phyloP scores from a whole-genome alignment of 2,888 invertebrate species.

The Crepidodera aurea region DNA sequence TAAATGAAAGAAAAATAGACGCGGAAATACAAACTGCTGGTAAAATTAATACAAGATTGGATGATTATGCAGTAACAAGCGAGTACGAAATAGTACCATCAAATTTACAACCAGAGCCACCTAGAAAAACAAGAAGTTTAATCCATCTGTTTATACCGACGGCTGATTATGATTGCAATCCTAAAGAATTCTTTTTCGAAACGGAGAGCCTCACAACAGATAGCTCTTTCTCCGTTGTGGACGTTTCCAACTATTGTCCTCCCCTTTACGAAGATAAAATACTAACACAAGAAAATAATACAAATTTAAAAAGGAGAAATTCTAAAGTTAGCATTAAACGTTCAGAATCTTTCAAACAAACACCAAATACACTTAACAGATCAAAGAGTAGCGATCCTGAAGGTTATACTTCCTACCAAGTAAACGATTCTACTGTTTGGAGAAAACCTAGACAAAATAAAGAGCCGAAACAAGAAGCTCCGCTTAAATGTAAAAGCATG shows the following conservation, averaged over 20 bases:
- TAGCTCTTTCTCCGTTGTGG: slow-evolving; percentile 75
- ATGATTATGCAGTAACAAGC: slow-evolving; percentile 66
- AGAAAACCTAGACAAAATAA: background rate
- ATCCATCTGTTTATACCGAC: slow-evolving; percentile 73
- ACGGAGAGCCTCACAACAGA: slow-evolving; percentile 71
- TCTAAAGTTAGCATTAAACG: slow-evolving; percentile 43
- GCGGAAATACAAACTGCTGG: slow-evolving; percentile 54
- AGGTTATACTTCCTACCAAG: background rate
- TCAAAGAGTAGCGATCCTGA: slow-evolving; percentile 25
- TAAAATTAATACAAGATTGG: slow-evolving; percentile 56
- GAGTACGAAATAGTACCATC: slow-evolving; percentile 77
- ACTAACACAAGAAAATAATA: slow-evolving; percentile 27
- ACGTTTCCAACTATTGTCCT: slow-evolving; percentile 65
- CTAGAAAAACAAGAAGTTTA: slow-evolving; percentile 76
- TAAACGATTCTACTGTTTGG: background rate
- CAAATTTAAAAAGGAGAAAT: slow-evolving; percentile 24
- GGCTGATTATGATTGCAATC: slow-evolving; percentile 63
- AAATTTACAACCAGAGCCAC: slow-evolving; percentile 82
- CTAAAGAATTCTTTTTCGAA: slow-evolving; percentile 65
- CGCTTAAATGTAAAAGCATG: slow-evolving; percentile 71
- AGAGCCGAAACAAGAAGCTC: background rate
- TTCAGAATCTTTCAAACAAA: slow-evolving; percentile 48
- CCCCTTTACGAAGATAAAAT: slow-evolving; percentile 23
- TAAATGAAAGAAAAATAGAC: slow-evolving; percentile 49
- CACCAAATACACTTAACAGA: slow-evolving; percentile 29